Base-by-base conservation (phyloP, 2,888 invertebrate genomes). In the Lithosia quadra region DNA sequence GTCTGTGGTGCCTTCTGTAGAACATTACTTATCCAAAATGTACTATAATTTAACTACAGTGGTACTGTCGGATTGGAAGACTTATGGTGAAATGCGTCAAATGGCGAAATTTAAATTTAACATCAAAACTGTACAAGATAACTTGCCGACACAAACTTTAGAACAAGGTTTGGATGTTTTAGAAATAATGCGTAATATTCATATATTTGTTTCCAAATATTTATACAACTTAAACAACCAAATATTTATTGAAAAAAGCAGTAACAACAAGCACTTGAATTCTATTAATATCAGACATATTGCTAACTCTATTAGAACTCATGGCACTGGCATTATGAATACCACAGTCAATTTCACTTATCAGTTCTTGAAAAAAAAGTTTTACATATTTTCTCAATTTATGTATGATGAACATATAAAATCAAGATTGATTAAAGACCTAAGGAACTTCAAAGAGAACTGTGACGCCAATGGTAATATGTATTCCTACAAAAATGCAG, bases 21-120 rank as follows among this genome's bases (percentile, higher is more conserved):
- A 99, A 89, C 97, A 98, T 86, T 99, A 99, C 91, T 95, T 99
- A 77, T 98, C 99, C 84, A 97, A 96, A 77, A 99, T 98, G 88
- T 99, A 99, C 92, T 99, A 99, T 92, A 99, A 99, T 94, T 95
- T 99, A 82, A 99, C 99, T 0, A 99, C 99, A 1, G 99, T 99
- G 39, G 99, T 99, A 10, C 94, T 99, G 60, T 99, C 99, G 80
- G 99, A 99, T 91, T 99, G 99, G 99, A 98, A 97, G 90, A 99
- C 99, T 0, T 99, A 99, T 88, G 97, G 98, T 22, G 98, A 99
- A 92, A 99, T 99, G 99, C 96, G 99, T 72, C 97, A 98, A 87
- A 96, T 99, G 90, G 99, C 99, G 0, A 96, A 96, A 84, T 96
- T 98, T 80, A 98, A 99, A 88, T 97, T 98, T 82, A 96, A 96